A percentile compares a stretch with the other conserved stretches of the same genome.
Evolutionary conservation across 2,113 vertebrate genomes (phyloP).

Genomic region (Anthoscopus minutus): DNA sequence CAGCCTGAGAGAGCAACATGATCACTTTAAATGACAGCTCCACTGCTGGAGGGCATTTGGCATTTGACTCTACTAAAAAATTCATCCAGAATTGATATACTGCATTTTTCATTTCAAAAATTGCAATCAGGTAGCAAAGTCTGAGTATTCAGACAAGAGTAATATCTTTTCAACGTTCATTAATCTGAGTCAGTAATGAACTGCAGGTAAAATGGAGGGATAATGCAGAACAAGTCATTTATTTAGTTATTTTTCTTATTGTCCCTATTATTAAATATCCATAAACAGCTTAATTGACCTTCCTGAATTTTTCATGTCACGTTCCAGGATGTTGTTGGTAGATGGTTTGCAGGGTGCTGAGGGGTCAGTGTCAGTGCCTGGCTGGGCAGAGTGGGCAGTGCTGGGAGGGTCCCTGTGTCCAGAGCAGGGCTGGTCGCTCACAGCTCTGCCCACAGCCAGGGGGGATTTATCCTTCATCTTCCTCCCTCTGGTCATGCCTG

Average conservation of each 20-base stretch:
- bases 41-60: background rate
- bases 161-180: background rate
- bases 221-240: slow-evolving; percentile 15
- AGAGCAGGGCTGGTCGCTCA: background rate
- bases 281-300: background rate
- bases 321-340: background rate
- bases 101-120: slow-evolving; percentile 11
- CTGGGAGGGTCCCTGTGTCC: background rate
- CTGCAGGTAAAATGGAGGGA: background rate
- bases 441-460: rapidly evolving
- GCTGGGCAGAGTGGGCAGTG: background rate
- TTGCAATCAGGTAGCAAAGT: background rate
- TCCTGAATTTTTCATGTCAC: background rate
- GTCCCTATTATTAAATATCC: slow-evolving; percentile 25
- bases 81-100: background rate
- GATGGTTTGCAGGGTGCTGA: rapidly evolving
- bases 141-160: background rate
- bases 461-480: background rate
- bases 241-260: slow-evolving; percentile 40
- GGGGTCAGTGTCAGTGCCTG: background rate
- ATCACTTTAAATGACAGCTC: background rate
- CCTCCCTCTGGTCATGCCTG: background rate
- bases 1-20: background rate
- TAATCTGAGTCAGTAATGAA: slow-evolving; percentile 6
- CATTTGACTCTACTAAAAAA: background rate